Base-by-base conservation (phyloP, 1,140 invertebrate genomes). In the Sweltsa coloradensis region DNA sequence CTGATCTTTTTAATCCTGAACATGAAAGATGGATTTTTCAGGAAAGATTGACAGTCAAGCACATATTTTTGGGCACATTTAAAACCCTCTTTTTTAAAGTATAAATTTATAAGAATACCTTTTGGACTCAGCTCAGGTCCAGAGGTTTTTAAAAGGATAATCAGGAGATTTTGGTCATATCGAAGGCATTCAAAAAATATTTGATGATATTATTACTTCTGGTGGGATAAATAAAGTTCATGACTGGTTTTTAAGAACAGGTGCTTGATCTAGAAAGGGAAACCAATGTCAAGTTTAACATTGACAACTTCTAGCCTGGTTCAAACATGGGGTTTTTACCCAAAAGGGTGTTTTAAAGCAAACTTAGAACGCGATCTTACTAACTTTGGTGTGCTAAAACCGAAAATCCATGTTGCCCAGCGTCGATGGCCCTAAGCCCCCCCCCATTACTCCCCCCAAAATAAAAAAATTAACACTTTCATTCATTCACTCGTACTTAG, bases 191-290 rank as follows among this genome's bases (percentile, higher is more conserved):
- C 52, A 47, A 40, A 52, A 58, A n/a, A 62, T 62, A 27, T 39
- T 62, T 45, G 61, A 66, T 53, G 64, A 57, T 65, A 11, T n/a
- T n/a, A 37, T 65, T 1, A 45, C 64, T 4, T 50, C 44, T 36
- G 61, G 50, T 2, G 41, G 40, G 29, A 57, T 47, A 6, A 41
- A 47, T 25, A 48, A 47, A 26, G 45, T 59, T 41, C 54, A 62
- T 51, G 57, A 60, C 43, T 22, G 50, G 19, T 57, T 51, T 25
- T 39, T 67, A n/a, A 36, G 27, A n/a, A 41, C 23, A 51, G 41
- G 45, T 67, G 2, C 43, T 69, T 5, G 42, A 57, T 11, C 34
- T 52, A 41, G 51, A 53, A 7, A 41, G 47, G 27, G n/a, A 46
- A 11, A 52, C 51, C 47, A 55, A 56, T 18, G 24, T 67, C 5